Evolutionary conservation across 2,113 vertebrate species (phyloP), one percentile per base, ranked within the genome.

Genomic region (Lagopus leucura): DNA sequence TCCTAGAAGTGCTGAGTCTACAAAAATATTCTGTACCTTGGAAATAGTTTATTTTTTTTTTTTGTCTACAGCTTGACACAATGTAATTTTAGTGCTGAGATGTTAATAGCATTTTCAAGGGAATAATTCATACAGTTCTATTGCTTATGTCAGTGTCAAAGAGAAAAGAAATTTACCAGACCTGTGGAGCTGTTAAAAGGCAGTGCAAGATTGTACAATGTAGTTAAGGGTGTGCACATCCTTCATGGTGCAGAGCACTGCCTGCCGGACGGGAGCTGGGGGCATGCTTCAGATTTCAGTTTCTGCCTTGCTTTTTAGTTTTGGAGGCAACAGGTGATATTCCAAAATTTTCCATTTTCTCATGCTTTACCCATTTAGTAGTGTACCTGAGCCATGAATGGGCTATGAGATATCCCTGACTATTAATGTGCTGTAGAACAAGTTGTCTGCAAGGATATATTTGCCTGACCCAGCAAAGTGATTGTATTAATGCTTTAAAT

Each of bases 31-130:
- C 24, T 38, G 5, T 65, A n/a, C 57, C 78, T 32, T 70, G 8
- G 8, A 70, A 42, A 54, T 69, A 54, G 14, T 69, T 11, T 6
- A n/a, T 45, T 42, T 58, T 52, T 57, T 55, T 81, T 58, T 52
- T 61, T 55, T 81, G 18, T 82, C 81, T 82, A 34, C 28, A 60
- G 6, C 25, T 90, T 86, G 82, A 69, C 55, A 74, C 34, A 50
- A 28, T 75, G 42, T 91, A 82, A 91, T 93, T 93, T 94, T 89
- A 88, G 78, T 19, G 17, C 48, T 73, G n/a, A 92, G 87, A 89
- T 58, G 86, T 76, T 92, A 94, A 88, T 89, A 90, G 40, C 13
- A 34, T 95, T 93, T 92, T n/a, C 32, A 73, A 28, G 30, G 30
- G 28, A 80, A 52, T 94, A 82, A 92, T 91, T 94, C 4, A 40